Evolutionary conservation across 2,888 invertebrate species (phyloP), one percentile per base, ranked within the genome.

Genomic region (Brachyptera risi): DNA sequence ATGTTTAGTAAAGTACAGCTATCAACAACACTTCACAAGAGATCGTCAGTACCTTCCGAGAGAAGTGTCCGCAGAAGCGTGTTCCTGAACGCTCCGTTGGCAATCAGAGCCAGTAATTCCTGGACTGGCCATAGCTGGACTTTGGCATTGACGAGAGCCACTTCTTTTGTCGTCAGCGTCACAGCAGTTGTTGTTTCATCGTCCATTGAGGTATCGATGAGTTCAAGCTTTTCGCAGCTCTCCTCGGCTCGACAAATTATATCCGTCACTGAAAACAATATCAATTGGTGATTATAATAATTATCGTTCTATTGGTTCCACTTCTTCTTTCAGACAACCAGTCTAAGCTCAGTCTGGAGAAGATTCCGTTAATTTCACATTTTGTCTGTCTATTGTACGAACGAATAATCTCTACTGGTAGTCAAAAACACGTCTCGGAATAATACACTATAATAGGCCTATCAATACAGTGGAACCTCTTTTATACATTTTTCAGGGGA

Each of bases 91-190:
- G 15, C 27, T 9, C 15, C 26, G 21, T 5, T 13, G 3, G 51
- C 59, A 4, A 17, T 11, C 1, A 59, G 38, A 17, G 51, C 38
- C 50, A 59, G 13, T 24, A 81, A 81, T 13, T 80, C 77, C 65
- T 82, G 82, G 42, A 83, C 69, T 62, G 87, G 87, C 65, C 85
- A 72, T 2, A 85, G 69, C 69, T 80, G 75, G 68, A 68, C 77
- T 9, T 75, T 69, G 44, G 72, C 60, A 9, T 72, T 68, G 21
- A 76, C 64, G 1, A 71, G 67, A 1, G 62, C 64, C 1, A 68
- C 58, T 15, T 69, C 64, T 61, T 67, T 65, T 59, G 62, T 17
- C 1, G 54, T 54, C 27, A 27, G 51, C 31, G 49, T n/a, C 5
- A 26, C n/a, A 15, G 11, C 11, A 4, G 7, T 35, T 21, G 1